Percentiles rank a stretch among this genome's conserved stretches.
These are phyloP conservation scores for Ganaspis sp. DNA, from an alignment of 1,140 invertebrate species.

Conservation along the genomic window DNA sequence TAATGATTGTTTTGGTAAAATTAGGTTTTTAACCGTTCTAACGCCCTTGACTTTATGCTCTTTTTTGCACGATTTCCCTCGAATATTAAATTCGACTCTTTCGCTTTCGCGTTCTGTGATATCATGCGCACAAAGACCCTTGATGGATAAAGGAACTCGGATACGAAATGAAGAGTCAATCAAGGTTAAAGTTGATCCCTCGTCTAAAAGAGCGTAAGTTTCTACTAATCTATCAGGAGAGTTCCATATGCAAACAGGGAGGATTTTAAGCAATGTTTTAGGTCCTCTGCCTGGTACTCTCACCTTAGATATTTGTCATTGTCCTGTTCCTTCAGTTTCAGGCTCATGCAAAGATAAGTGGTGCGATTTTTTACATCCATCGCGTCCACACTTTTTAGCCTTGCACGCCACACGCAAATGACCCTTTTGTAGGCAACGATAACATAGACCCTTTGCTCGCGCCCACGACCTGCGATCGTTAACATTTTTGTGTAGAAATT, in stretches of 20 bases:
- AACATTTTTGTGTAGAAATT: conserved; percentile 1
- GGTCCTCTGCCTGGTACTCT: neutral
- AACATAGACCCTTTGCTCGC: too few species aligned
- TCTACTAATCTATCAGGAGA: neutral
- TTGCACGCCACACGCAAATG: neutral
- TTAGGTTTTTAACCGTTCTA: conserved; percentile 14
- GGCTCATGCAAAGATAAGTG: too few species aligned
- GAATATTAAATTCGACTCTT: conserved; percentile 3
- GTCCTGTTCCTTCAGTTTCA: too few species aligned
- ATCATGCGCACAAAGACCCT: too few species aligned
- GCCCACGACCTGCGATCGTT: too few species aligned
- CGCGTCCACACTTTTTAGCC: neutral
- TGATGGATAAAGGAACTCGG: too few species aligned
- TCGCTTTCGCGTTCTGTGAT: conserved; percentile 8
- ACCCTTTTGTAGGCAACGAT: too few species aligned
- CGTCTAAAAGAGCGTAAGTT: conserved; percentile 35
- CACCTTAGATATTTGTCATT: too few species aligned
- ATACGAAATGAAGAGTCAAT: too few species aligned
- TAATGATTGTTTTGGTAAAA: conserved; percentile 30
- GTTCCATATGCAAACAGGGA: neutral
- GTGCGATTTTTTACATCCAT: too few species aligned
- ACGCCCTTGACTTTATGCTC: neutral
- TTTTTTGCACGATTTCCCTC: neutral
- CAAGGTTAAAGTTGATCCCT: conserved; percentile 40
- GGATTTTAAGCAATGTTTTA: conserved; percentile 10